Base-by-base conservation (phyloP, 2,113 vertebrate species). In the Hemichromis elongatus region DNA sequence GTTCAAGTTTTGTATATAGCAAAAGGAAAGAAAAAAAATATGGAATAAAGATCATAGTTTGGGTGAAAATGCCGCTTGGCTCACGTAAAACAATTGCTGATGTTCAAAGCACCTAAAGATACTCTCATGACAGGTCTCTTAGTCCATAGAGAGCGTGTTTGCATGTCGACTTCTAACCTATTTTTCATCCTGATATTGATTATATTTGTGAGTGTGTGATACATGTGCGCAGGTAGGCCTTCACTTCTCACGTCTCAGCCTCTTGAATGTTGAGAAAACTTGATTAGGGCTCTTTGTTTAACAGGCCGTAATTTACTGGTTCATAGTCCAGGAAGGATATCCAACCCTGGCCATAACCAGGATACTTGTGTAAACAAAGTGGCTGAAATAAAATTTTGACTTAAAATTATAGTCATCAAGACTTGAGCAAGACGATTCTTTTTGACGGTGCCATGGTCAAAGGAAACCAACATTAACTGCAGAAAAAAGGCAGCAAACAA, bases 391-490 rank as follows among this genome's bases (percentile, higher is more conserved):
- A 30, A 3, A 50, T 50, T 75, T 30, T 75, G 26, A 50, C 3
- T 47, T 75, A 50, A 75, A 75, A 50, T 50, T 30, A 75, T 19
- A 12, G 26, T 75, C 45, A 75, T 52, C 70, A 52, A 52, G 42
- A 7, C 16, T 50, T 73, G 68, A 73, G 4, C 14, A 50, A 50
- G 42, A 30, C 45, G n/a, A n/a, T 75, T 50, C 26, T 52, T 75
- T 30, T 2, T 75, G 70, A 28, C 24, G 0, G 11, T 75, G 45
- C 45, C 45, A 42, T 2, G 6, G 21, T 19, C 70, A 13, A 42
- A 75, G 37, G 13, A 56, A 79, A 19, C 52, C 30, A 78, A 40
- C n/a, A 78, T 14, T 18, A 37, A 33, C 28, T 21, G 73, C 8
- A 35, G 9, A 78, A 40, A 78, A 55, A 75, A 50, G n/a, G 33